Evolutionary conservation across 2,113 vertebrate species (phyloP).

Genomic region (Microtus oregoni): DNA sequence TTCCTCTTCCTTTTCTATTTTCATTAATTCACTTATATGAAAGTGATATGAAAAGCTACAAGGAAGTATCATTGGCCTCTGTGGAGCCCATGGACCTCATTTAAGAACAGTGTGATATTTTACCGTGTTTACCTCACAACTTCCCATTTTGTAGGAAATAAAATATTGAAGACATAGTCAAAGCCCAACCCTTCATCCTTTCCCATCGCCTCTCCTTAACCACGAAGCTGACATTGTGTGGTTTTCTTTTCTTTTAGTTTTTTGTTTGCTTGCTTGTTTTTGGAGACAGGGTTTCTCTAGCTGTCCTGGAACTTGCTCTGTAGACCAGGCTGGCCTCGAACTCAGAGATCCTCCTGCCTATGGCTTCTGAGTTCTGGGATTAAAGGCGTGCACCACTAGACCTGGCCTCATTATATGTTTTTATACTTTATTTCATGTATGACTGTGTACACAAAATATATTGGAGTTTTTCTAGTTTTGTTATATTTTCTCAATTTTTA

Average conservation of each 20-base stretch:
- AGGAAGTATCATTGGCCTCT: background rate
- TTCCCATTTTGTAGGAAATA: background rate
- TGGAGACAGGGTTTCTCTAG: background rate
- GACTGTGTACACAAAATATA: background rate
- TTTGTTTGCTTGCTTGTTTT: background rate
- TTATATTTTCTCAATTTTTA: background rate
- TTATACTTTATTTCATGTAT: slow-evolving; percentile 13
- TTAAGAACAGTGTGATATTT: background rate
- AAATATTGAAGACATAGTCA: background rate
- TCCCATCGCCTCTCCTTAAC: background rate
- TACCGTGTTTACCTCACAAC: background rate
- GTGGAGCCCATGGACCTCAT: background rate
- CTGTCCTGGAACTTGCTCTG: background rate
- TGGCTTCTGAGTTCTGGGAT: background rate
- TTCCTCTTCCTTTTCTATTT: background rate
- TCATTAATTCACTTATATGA: background rate
- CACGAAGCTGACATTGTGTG: background rate
- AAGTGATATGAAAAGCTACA: background rate
- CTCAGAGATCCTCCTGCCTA: background rate
- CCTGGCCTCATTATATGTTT: background rate
- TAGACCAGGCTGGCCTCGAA: background rate
- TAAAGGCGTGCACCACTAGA: background rate
- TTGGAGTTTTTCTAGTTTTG: background rate
- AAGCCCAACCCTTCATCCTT: background rate
- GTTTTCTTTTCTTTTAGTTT: background rate